phyloP scores from a whole-genome alignment of 2,797 vertebrate species.

The Adelosebastes latens region DNA sequence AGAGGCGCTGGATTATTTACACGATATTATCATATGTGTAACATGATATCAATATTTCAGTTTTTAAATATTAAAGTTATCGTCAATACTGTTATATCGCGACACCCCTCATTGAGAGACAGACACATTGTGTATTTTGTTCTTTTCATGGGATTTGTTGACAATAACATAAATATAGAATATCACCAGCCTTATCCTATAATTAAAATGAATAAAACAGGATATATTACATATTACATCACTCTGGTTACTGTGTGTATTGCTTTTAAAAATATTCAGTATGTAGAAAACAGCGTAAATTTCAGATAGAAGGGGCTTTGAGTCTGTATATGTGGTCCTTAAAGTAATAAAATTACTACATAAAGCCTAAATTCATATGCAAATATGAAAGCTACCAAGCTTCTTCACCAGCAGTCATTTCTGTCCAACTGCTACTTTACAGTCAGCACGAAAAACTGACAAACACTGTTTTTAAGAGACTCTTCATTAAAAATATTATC shows the following conservation, averaged over 20 bases:
- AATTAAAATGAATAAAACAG: background rate
- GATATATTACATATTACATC: background rate
- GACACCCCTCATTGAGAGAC: accelerated
- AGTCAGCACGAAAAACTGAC: slow-evolving; percentile 23
- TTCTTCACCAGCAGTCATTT: background rate
- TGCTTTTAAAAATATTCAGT: background rate
- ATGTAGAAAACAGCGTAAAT: background rate
- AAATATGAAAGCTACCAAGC: slow-evolving; percentile 9
- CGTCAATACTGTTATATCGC: no score
- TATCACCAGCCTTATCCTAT: background rate
- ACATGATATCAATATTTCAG: no score
- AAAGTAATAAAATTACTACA: background rate
- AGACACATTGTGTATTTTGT: background rate
- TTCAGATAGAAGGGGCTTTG: background rate
- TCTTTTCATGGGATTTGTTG: background rate
- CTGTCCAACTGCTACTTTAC: background rate
- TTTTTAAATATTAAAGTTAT: no score
- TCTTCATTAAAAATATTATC: slow-evolving; percentile 51
- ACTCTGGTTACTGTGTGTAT: background rate
- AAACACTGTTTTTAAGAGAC: slow-evolving; percentile 38
- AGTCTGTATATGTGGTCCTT: background rate
- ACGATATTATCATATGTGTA: no score
- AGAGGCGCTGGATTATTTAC: accelerated
- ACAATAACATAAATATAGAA: background rate
- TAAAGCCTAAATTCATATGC: slow-evolving; percentile 1